Evolutionary conservation across 2,797 vertebrate species (phyloP), one percentile per base, ranked within the genome.

Genomic region (Perodicticus potto): DNA sequence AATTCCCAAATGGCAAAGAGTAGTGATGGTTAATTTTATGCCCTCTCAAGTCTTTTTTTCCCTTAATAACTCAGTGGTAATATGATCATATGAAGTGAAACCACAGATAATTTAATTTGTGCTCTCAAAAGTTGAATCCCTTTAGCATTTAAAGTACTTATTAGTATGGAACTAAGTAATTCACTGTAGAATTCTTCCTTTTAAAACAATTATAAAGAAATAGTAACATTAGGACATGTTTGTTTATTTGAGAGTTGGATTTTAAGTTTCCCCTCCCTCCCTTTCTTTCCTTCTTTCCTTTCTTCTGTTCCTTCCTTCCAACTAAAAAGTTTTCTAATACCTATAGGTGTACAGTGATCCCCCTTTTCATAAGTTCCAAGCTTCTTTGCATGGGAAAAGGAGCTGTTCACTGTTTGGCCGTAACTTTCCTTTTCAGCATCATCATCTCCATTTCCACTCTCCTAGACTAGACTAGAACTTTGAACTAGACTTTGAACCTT

Each of bases 41-140:
- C 0, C 16, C 40, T 94, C 74, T 63, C 45, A 93, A 89, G 76
- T 61, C 25, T 32, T 89, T 86, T 84, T 72, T 88, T 22, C 12
- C 61, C 7, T 61, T 86, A 78, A 59, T 61, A 49, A 49, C 91
- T 96, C 81, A 95, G 14, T 63, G 93, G 43, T 74, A 85, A 43
- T 59, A 49, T 43, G 16, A 86, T 92, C 73, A 83, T 40, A 78
- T 34, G 43, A 94, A 84, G 12, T 83, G 90, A 93, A 96, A 78
- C 9, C 23, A 74, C 22, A 92, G 23, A 69, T 85, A 95, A 89
- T 96, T 96, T 80, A 55, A 97, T 86, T 95, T 93, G 13, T 91
- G 63, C 90, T 92, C 84, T 92, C 55, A 86, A 70, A 45, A 70
- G 86, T 91, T 90, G 65, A 77, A 82, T 90, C 70, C 86, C n/a